Percentiles rank a stretch among this genome's conserved stretches.
These are phyloP conservation scores for Hylia prasina DNA, from an alignment of 2,113 vertebrate genomes.

Conservation along the genomic window DNA sequence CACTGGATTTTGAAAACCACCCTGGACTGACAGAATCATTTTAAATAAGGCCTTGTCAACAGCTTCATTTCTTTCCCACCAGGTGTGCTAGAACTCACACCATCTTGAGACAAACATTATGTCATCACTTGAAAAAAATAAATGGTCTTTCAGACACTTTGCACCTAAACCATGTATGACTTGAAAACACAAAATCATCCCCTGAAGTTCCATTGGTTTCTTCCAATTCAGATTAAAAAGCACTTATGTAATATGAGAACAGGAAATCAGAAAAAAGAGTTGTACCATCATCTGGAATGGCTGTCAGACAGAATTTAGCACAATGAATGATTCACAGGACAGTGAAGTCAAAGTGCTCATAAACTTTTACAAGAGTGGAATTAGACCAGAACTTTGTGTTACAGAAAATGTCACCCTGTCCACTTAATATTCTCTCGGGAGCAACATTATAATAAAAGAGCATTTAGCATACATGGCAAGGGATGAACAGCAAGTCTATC, in stretches of 20 bases:
- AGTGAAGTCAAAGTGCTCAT: constrained; percentile 24
- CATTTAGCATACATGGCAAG: not conserved
- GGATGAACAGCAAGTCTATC: not conserved
- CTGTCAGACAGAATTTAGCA: not conserved
- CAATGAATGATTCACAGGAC: not conserved
- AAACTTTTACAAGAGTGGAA: constrained; percentile 17
- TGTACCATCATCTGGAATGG: not conserved
- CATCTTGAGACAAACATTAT: not conserved
- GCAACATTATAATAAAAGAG: not conserved
- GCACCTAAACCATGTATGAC: not conserved
- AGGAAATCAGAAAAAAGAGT: not conserved
- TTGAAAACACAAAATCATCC: not conserved
- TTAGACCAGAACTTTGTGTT: not conserved
- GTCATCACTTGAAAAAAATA: not conserved
- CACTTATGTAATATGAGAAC: not conserved
- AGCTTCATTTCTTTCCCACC: not conserved
- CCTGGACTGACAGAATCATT: not conserved
- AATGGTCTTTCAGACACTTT: not conserved
- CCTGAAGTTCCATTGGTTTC: not conserved
- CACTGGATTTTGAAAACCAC: not conserved
- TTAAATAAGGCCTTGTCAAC: not conserved
- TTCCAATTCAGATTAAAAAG: not conserved
- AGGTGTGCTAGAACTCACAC: not conserved
- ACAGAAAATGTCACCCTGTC: constrained; percentile 20
- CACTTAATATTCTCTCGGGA: constrained; percentile 4